These are phyloP conservation scores for Xestia xanthographa DNA, from an alignment of 2,888 invertebrate species.

Conservation along the genomic window DNA sequence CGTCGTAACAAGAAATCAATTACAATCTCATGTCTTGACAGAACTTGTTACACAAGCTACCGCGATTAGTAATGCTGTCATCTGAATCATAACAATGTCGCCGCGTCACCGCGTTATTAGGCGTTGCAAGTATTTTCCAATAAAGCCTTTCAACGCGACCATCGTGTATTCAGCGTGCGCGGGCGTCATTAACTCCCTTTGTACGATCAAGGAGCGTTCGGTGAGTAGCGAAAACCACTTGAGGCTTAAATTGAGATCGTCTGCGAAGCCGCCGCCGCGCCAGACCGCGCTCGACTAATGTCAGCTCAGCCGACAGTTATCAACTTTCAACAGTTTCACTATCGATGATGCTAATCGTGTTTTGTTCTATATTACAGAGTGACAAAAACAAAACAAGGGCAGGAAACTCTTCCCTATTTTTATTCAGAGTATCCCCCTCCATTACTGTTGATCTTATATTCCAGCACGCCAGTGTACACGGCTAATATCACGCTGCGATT, in stretches of 20 bases:
- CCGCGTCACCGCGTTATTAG: constrained; percentile 70
- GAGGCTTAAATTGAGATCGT: constrained; percentile 85
- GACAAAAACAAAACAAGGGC: constrained; percentile 44
- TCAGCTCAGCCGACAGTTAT: constrained; percentile 74
- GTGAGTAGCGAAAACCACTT: constrained; percentile 84
- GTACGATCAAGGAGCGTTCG: constrained; percentile 76
- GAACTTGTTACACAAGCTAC: neutral
- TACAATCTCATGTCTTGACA: neutral
- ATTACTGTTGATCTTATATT: constrained; percentile 48
- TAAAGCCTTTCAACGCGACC: constrained; percentile 77
- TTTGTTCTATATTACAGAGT: constrained; percentile 44
- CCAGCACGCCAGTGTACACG: constrained; percentile 33
- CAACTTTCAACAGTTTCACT: constrained; percentile 64
- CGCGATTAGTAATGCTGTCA: constrained; percentile 40
- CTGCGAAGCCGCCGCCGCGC: constrained; percentile 69
- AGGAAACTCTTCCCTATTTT: constrained; percentile 33
- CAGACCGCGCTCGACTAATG: constrained; percentile 61
- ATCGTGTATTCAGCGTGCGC: constrained; percentile 82
- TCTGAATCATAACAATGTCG: constrained; percentile 66
- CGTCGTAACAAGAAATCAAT: neutral
- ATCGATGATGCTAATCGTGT: constrained; percentile 56
- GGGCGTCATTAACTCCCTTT: constrained; percentile 86
- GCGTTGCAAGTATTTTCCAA: constrained; percentile 80
- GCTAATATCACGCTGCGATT: constrained; percentile 38
- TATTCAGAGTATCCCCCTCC: constrained; percentile 32